Conservation (phyloP, 1,140 invertebrate species). For the Rhopalosiphum maidis region DNA sequence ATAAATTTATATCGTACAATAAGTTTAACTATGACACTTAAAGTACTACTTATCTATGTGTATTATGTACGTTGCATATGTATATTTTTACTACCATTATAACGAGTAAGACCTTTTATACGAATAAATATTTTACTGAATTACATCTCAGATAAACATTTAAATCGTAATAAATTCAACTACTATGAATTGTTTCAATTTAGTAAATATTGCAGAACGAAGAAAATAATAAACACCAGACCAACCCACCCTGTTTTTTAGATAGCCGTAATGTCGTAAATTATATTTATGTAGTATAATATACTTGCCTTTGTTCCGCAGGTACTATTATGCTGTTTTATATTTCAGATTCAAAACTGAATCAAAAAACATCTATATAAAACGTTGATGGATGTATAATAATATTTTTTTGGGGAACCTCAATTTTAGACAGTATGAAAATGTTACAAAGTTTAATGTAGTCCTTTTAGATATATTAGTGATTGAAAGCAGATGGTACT, state of each 20-base stretch:
- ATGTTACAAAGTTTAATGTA: not conserved
- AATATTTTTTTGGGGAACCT: not conserved
- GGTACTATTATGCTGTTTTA: not conserved
- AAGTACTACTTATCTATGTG: no score
- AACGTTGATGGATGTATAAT: not conserved
- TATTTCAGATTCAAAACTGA: not conserved
- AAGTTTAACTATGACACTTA: no score
- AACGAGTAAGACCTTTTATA: no score
- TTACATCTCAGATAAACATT: not conserved
- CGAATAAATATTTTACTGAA: no score
- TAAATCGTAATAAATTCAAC: not conserved
- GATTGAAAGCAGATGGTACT: not conserved
- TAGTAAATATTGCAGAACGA: not conserved
- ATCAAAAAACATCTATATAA: not conserved
- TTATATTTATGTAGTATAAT: not conserved
- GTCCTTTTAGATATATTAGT: not conserved
- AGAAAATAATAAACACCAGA: not conserved
- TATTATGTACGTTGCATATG: no score
- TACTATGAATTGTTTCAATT: not conserved
- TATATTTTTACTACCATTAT: no score
- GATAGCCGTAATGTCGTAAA: not conserved
- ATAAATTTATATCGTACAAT: no score
- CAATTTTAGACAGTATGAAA: not conserved
- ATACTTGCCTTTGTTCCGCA: not conserved
- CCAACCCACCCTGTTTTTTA: not conserved